A percentile compares a stretch with the other conserved stretches of the same genome.
Conservation (phyloP, 2,797 vertebrate genomes). For the Eupleurogrammus muticus region DNA sequence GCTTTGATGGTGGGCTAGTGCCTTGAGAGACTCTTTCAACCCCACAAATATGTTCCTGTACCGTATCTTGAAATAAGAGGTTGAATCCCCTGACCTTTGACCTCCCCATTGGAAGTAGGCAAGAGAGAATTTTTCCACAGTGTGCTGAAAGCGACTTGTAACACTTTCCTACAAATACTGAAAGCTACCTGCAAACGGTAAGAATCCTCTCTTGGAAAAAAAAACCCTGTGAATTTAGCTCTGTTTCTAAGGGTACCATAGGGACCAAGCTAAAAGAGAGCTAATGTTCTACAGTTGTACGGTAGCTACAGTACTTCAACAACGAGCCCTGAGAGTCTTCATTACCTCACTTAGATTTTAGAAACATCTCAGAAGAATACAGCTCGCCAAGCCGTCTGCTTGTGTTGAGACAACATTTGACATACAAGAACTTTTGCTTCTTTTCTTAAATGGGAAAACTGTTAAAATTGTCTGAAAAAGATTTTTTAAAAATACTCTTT, state of each 20-base stretch:
- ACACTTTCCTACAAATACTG: no score
- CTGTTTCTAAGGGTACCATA: no score
- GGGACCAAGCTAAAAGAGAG: neutral
- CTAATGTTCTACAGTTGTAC: neutral
- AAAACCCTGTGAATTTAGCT: neutral
- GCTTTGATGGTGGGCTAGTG: neutral
- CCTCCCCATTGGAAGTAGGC: neutral
- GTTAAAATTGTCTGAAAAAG: neutral
- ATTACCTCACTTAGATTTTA: neutral
- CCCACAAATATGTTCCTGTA: neutral
- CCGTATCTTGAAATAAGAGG: neutral
- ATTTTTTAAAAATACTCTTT: neutral
- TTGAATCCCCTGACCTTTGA: conserved; percentile 12
- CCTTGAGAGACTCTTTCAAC: neutral
- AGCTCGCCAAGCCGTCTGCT: neutral
- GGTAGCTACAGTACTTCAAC: neutral
- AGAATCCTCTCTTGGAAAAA: neutral
- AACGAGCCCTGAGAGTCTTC: neutral
- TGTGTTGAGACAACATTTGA: neutral
- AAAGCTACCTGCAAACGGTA: neutral
- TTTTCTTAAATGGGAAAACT: neutral
- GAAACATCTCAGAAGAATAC: no score
- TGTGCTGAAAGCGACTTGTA: no score
- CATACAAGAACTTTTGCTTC: neutral
- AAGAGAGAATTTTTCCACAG: neutral